These are phyloP conservation scores for Chlorodrepanis virens DNA, from an alignment of 2,113 vertebrate genomes.

Conservation along the genomic window DNA sequence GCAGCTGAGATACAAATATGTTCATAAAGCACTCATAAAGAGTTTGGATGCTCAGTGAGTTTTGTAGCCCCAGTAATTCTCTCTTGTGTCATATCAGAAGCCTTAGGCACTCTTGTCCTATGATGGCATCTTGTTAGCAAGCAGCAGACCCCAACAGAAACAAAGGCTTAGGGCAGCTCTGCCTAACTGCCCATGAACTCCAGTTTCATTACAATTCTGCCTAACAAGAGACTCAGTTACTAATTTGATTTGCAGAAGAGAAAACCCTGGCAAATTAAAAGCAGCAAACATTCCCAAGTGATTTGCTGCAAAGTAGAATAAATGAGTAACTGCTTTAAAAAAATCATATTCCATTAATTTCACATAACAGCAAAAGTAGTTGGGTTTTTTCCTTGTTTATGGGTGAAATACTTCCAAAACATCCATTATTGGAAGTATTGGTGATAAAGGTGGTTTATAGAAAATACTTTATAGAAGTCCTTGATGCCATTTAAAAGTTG, in stretches of 20 bases:
- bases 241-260: slow-evolving; percentile 51
- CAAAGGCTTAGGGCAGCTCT: slow-evolving; percentile 16
- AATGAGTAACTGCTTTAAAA: slow-evolving; percentile 22
- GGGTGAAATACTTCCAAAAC: background rate
- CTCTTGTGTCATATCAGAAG: background rate
- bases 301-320: slow-evolving; percentile 20
- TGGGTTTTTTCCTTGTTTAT: background rate
- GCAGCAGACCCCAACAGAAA: background rate
- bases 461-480: background rate
- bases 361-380: background rate
- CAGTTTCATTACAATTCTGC: slow-evolving; percentile 24
- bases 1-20: slow-evolving; percentile 14
- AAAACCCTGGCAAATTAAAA: slow-evolving; percentile 41
- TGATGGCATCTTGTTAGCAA: slow-evolving; percentile 55
- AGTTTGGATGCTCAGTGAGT: slow-evolving; percentile 27
- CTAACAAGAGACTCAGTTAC: slow-evolving; percentile 30
- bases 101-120: background rate
- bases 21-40: background rate
- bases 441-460: background rate
- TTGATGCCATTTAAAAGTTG: background rate
- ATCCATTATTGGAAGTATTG: background rate
- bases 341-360: slow-evolving; percentile 22
- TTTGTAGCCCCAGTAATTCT: slow-evolving; percentile 32
- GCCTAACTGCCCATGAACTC: slow-evolving; percentile 26
- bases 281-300: slow-evolving; percentile 8